These are phyloP conservation scores for Takifugu rubripes DNA, from an alignment of 2,797 vertebrate species.

Conservation along the genomic window DNA sequence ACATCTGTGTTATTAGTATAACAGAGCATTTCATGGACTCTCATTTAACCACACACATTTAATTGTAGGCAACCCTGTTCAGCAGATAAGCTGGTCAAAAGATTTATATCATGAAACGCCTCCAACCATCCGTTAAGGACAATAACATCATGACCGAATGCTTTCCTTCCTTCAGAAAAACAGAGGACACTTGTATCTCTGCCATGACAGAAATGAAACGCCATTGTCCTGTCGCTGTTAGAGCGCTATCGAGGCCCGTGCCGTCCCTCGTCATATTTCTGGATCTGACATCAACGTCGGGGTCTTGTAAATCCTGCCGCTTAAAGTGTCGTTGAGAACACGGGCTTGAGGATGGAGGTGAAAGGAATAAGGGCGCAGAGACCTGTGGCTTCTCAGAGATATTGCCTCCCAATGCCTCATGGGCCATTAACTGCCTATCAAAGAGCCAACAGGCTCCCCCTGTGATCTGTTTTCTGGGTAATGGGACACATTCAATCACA, in stretches of 20 bases:
- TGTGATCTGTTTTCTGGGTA: constrained; percentile 73
- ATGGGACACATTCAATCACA: constrained; percentile 71
- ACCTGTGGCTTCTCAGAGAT: constrained; percentile 79
- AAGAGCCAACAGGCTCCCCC: constrained; percentile 69
- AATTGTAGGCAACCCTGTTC: constrained; percentile 70
- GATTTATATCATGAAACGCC: constrained; percentile 3
- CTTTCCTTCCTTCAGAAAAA: constrained; percentile 73
- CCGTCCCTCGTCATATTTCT: constrained; percentile 92
- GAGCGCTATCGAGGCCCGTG: too few species aligned
- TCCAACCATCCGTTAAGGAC: constrained; percentile 39
- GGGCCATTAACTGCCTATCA: constrained; percentile 79
- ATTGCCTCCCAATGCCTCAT: constrained; percentile 71
- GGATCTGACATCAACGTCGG: constrained; percentile 75
- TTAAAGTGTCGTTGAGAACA: constrained; percentile 82
- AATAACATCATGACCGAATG: constrained; percentile 69
- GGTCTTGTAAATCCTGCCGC: constrained; percentile 83
- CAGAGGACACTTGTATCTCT: constrained; percentile 79
- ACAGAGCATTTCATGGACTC: constrained; percentile 73
- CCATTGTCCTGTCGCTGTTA: constrained; percentile 80
- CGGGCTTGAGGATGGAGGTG: constrained; percentile 39
- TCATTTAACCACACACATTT: constrained; percentile 80
- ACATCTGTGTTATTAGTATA: constrained; percentile 85
- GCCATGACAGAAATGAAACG: constrained; percentile 79
- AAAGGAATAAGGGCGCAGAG: constrained; percentile 47
- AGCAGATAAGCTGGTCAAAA: constrained; percentile 75